These are phyloP conservation scores for Thalassaphorura encarpata DNA, from an alignment of 1,140 invertebrate species.

Conservation along the genomic window DNA sequence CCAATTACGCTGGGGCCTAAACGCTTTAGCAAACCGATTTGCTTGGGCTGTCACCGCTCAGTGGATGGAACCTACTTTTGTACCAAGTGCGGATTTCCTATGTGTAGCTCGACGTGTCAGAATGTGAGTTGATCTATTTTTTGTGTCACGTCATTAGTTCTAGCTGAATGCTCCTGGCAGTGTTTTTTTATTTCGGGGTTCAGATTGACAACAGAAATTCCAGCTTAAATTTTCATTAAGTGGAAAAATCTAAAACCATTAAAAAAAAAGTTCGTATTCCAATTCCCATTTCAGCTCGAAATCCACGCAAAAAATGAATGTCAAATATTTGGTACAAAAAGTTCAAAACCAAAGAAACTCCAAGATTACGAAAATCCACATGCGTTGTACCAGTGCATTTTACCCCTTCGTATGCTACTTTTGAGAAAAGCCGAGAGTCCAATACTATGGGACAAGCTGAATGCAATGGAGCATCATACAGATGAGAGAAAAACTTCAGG, in stretches of 20 bases:
- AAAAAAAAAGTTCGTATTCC: too few species aligned
- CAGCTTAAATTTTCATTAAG: not conserved
- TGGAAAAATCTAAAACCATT: too few species aligned
- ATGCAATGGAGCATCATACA: not conserved
- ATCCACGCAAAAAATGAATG: constrained; percentile 16
- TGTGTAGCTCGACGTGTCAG: constrained; percentile 22
- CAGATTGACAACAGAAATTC: not conserved
- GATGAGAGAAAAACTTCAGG: not conserved
- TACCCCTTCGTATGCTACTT: not conserved
- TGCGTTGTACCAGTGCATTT: constrained; percentile 49
- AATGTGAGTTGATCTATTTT: constrained; percentile 27
- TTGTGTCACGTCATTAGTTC: too few species aligned
- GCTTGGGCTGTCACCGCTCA: constrained; percentile 40
- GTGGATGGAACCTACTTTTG: constrained; percentile 30
- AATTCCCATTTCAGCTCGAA: not conserved
- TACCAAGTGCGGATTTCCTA: constrained; percentile 13
- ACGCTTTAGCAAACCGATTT: constrained; percentile 40
- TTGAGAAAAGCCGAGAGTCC: not conserved
- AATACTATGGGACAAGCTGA: not conserved
- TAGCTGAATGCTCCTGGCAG: too few species aligned
- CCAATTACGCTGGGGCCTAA: constrained; percentile 53
- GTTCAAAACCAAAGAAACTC: not conserved
- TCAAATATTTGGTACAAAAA: constrained; percentile 20
- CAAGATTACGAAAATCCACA: not conserved
- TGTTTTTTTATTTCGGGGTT: too few species aligned